Evolutionary conservation across 2,797 vertebrate genomes (phyloP), one percentile per base, ranked within the genome.

Genomic region (Rhincodon typus): DNA sequence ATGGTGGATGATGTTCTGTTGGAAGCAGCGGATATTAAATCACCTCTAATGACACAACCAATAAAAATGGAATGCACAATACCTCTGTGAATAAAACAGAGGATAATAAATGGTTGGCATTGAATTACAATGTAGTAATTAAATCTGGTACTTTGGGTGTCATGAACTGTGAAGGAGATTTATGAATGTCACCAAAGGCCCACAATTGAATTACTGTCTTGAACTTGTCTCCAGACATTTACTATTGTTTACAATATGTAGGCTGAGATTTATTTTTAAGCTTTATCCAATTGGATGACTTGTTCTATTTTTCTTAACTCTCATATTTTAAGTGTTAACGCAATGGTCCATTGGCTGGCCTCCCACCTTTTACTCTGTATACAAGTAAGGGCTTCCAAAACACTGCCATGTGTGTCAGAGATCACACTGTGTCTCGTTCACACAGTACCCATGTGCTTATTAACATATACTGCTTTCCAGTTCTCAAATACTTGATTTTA

Each of bases 11-110:
- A 94, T 27, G 25, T 30, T 74, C 67, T 70, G 69, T 25, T 25
- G 42, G 93, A 94, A 94, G 50, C 69, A 94, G 69, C 25, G 53
- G 93, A 46, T 94, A 94, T 74, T 70, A 72, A 94, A 94, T 94
- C 69, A 94, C 69, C 13, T 50, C 93, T 94, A 46, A 50, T 70
- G 67, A 70, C 67, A 50, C 69, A 7, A 17, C 67, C 93, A 72
- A 94, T 94, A 94, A 72, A 74, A 74, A 42, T 94, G 91, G 91
- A 94, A 69, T 67, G 23, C 66, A 67, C n/a, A 69, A 70, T 72
- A 50, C 67, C 93, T 50, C 23, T 30, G 38, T 94, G 69, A 70
- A 94, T 46, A 50, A 94, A 94, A 38, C 42, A 27, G 67, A 42
- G 12, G 93, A 74, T 94, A 94, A 72, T 94, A 94, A 70, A 94